These are phyloP conservation scores for Microcebus ravelobensis DNA, from an alignment of 2,113 vertebrate genomes.

Conservation along the genomic window DNA sequence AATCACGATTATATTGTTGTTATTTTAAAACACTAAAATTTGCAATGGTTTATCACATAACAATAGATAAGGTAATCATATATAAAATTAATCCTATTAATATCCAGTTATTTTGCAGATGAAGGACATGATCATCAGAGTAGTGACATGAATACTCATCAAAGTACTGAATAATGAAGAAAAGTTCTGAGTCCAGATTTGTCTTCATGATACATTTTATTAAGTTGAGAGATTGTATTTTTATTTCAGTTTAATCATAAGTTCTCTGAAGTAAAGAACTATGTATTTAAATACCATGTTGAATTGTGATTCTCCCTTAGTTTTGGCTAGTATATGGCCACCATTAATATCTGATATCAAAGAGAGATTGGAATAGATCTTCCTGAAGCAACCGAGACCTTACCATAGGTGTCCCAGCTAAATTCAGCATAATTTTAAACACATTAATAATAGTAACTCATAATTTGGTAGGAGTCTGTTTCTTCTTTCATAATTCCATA, in stretches of 20 bases:
- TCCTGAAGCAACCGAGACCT: neutral
- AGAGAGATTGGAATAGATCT: neutral
- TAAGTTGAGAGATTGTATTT: neutral
- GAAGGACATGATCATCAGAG: neutral
- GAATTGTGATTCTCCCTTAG: neutral
- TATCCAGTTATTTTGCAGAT: neutral
- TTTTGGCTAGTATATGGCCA: neutral
- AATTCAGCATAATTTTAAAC: neutral
- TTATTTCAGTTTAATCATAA: neutral
- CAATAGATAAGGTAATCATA: neutral
- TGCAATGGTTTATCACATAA: neutral
- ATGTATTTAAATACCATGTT: neutral
- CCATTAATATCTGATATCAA: neutral
- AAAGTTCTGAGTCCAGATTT: neutral
- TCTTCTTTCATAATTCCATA: neutral
- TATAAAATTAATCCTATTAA: neutral
- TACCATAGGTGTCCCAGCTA: neutral
- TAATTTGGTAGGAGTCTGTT: neutral
- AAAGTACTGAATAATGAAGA: neutral
- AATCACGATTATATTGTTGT: neutral
- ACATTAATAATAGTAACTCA: neutral
- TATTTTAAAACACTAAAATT: neutral
- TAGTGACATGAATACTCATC: neutral
- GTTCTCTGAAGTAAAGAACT: neutral
- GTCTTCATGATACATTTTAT: neutral